Evolutionary conservation across 1,140 invertebrate genomes (phyloP).

Genomic region (Drosophila prosaltans): DNA sequence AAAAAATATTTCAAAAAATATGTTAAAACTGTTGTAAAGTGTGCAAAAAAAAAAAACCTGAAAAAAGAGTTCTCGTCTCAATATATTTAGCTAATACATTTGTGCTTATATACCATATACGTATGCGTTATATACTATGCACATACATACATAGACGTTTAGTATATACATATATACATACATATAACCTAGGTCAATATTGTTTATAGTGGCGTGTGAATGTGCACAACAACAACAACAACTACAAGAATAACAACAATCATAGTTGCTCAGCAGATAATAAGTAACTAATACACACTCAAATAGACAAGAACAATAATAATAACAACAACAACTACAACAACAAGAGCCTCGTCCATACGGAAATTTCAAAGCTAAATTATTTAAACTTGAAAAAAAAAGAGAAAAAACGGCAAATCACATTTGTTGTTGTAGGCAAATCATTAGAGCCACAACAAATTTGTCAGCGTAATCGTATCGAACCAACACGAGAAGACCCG

Average conservation of each 20-base stretch:
- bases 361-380: slow-evolving; percentile 41
- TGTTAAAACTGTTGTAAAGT: slow-evolving; percentile 8
- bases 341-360: slow-evolving; percentile 20
- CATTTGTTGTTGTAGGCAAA: slow-evolving; percentile 6
- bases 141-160: not conserved
- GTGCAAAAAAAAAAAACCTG: slow-evolving; percentile 16
- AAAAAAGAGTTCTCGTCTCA: slow-evolving; percentile 7
- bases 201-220: slow-evolving; percentile 81
- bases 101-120: not conserved
- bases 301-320: slow-evolving; percentile 39
- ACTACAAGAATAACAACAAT: slow-evolving; percentile 44
- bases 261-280: slow-evolving; percentile 60
- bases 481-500: not conserved
- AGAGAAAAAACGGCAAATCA: not conserved
- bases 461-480: slow-evolving; percentile 1
- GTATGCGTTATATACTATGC: slow-evolving; percentile 27
- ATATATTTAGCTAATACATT: slow-evolving; percentile 3
- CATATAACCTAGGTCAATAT: slow-evolving; percentile 82
- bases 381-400: slow-evolving; percentile 18
- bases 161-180: slow-evolving; percentile 1
- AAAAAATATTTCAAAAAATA: slow-evolving; percentile 10
- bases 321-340: not conserved
- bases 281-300: slow-evolving; percentile 47
- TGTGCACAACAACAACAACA: slow-evolving; percentile 58
- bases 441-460: slow-evolving; percentile 4